Percentiles rank a stretch among this genome's conserved stretches.
phyloP scores from a whole-genome alignment of 2,113 vertebrate genomes.

The Proteles cristata region DNA sequence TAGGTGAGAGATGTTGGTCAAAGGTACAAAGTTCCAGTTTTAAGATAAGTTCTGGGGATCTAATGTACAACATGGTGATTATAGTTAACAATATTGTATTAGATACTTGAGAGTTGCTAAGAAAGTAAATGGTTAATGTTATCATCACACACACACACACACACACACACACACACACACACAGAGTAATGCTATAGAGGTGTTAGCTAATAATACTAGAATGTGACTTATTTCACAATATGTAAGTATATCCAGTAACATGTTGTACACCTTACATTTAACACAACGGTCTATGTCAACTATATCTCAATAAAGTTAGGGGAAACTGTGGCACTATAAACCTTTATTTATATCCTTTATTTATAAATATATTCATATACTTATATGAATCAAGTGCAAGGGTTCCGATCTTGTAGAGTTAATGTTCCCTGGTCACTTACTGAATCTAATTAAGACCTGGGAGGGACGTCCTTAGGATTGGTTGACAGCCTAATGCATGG shows the following conservation, averaged over 20 bases:
- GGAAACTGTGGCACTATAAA: neutral
- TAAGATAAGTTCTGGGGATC: neutral
- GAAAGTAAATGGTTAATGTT: neutral
- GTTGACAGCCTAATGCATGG: neutral
- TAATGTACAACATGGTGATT: neutral
- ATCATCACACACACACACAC: neutral
- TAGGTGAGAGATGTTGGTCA: neutral
- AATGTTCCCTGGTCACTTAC: neutral
- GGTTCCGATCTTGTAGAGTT: neutral
- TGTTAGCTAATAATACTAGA: neutral
- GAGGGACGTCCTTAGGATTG: neutral
- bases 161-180: neutral
- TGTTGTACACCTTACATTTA: too few relatives aligned
- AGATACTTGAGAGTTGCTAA: neutral
- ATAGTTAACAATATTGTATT: neutral
- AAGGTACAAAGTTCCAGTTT: neutral
- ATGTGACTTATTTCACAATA: neutral
- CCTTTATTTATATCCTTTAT: neutral
- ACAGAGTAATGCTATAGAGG: neutral
- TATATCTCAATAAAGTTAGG: neutral
- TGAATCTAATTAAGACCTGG: neutral
- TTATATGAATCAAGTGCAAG: neutral
- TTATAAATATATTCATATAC: too few relatives aligned
- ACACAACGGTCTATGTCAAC: neutral
- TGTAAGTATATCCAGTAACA: neutral